Evolutionary conservation across 2,888 invertebrate genomes (phyloP).

Genomic region (Prosopocoilus inquinatus): DNA sequence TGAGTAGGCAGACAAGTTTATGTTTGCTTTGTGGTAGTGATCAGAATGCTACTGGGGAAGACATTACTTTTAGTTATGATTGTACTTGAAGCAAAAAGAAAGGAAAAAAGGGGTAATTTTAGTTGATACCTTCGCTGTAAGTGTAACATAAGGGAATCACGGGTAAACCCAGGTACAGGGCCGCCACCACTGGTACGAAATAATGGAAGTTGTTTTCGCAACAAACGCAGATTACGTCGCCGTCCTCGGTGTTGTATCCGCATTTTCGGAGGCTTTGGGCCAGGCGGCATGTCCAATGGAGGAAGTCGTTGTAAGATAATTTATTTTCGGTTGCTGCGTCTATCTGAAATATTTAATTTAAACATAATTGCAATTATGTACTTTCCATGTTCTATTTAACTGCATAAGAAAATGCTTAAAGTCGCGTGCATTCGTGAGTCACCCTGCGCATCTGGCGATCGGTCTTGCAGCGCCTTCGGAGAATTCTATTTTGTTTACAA

Average conservation of each 20-base stretch:
- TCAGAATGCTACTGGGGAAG: too few species aligned
- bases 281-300: constrained; percentile 30
- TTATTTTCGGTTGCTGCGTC: constrained; percentile 31
- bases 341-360: constrained; percentile 31
- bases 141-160: constrained; percentile 34
- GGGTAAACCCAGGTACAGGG: constrained; percentile 33
- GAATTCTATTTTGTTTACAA: too few species aligned
- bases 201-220: constrained; percentile 37
- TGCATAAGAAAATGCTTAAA: too few species aligned
- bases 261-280: constrained; percentile 30
- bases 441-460: too few species aligned
- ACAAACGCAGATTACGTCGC: constrained; percentile 33
- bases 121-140: constrained; percentile 31
- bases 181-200: constrained; percentile 35
- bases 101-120: too few species aligned
- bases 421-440: too few species aligned
- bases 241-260: constrained; percentile 26
- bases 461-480: too few species aligned
- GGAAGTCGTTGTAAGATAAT: constrained; percentile 30
- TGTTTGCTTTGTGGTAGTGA: too few species aligned
- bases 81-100: too few species aligned
- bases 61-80: too few species aligned
- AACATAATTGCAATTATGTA: not conserved
- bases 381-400: too few species aligned
- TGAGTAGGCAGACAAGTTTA: too few species aligned